These are phyloP conservation scores for Heliothis virescens DNA, from an alignment of 1,140 invertebrate species.

Conservation along the genomic window DNA sequence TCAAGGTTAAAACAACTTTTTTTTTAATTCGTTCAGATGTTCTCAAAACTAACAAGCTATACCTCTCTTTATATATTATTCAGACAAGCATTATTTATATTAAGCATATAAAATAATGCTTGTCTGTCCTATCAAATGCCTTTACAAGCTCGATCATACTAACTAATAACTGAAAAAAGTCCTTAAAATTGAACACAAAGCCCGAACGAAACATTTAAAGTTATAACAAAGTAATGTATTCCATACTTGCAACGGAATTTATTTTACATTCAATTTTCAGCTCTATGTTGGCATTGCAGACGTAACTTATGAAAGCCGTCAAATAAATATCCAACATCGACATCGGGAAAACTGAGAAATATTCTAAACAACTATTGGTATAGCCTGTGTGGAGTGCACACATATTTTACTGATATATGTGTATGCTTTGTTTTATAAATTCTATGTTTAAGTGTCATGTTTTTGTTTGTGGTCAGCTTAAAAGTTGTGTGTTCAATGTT, in stretches of 20 bases:
- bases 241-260: constrained; percentile 34
- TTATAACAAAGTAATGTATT: constrained; percentile 33
- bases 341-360: constrained; percentile 41
- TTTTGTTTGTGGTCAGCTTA: not conserved
- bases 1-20: too few relatives aligned
- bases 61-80: too few relatives aligned
- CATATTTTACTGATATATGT: constrained; percentile 27
- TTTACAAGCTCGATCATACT: too few relatives aligned
- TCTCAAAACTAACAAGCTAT: too few relatives aligned
- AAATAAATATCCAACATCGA: constrained; percentile 51
- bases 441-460: not conserved
- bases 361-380: constrained; percentile 45
- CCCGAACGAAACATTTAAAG: constrained; percentile 30
- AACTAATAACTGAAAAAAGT: not conserved
- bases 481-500: not conserved
- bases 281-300: constrained; percentile 39
- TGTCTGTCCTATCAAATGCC: too few relatives aligned
- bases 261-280: constrained; percentile 44
- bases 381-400: constrained; percentile 23
- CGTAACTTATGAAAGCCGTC: constrained; percentile 52
- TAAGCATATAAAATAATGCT: too few relatives aligned
- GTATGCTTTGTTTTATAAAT: constrained; percentile 16
- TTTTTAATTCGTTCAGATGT: too few relatives aligned
- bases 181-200: constrained; percentile 20
- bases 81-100: too few relatives aligned